These are phyloP conservation scores for Drosophila bipectinata DNA, from an alignment of 1,140 invertebrate species.

Conservation along the genomic window DNA sequence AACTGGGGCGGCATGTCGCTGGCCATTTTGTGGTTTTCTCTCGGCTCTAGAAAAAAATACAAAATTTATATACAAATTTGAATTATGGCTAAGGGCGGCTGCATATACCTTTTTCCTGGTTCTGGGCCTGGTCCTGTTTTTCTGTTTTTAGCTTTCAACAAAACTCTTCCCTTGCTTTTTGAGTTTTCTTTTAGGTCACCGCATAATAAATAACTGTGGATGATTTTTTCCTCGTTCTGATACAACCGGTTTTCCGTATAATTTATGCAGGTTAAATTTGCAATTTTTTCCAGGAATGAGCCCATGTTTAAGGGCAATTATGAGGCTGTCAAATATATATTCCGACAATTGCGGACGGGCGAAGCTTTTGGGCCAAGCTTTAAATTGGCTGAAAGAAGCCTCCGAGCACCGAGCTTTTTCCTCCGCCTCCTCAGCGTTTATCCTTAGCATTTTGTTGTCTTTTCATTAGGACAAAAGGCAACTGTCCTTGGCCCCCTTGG, in stretches of 20 bases:
- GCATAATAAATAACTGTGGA: constrained; percentile 70
- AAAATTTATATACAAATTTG: constrained; percentile 70
- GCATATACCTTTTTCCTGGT: constrained; percentile 43
- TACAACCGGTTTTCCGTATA: constrained; percentile 38
- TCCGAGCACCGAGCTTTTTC: constrained; percentile 3
- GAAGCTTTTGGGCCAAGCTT: constrained; percentile 44
- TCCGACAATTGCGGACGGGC: constrained; percentile 39
- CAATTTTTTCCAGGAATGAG: constrained; percentile 19
- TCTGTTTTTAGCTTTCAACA: constrained; percentile 59
- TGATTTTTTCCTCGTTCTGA: constrained; percentile 37
- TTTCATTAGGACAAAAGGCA: constrained; percentile 50
- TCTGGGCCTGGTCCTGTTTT: neutral
- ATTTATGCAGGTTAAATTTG: constrained; percentile 66
- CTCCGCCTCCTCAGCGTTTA: neutral
- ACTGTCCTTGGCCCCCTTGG: constrained; percentile 51
- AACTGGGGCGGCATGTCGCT: constrained; percentile 53
- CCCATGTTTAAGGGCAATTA: constrained; percentile 42
- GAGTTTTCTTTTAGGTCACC: constrained; percentile 35
- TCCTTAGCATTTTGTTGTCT: constrained; percentile 51
- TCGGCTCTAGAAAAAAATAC: constrained; percentile 13
- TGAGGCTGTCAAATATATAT: constrained; percentile 46
- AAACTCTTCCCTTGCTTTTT: constrained; percentile 45
- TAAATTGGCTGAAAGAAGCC: constrained; percentile 7
- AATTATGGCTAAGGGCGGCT: constrained; percentile 53
- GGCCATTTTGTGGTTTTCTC: constrained; percentile 28